phyloP scores from a whole-genome alignment of 2,113 vertebrate genomes.

The Ceuthmochares aereus region DNA sequence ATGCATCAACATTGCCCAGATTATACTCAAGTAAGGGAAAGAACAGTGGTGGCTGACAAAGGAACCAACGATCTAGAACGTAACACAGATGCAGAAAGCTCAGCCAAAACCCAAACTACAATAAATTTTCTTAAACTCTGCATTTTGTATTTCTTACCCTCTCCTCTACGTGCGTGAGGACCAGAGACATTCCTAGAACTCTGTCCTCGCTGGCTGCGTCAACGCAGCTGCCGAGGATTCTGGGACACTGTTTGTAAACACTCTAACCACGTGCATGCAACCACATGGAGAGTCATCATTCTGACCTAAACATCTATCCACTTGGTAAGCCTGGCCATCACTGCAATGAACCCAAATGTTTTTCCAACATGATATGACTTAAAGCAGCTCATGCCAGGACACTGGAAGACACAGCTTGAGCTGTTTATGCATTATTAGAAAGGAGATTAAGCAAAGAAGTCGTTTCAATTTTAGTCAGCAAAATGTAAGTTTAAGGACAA shows the following conservation, averaged over 20 bases:
- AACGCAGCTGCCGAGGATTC: slow-evolving; percentile 50
- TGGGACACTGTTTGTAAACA: slow-evolving; percentile 65
- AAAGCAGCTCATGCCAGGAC: neutral
- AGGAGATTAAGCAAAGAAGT: neutral
- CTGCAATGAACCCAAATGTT: neutral
- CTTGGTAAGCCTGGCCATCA: neutral
- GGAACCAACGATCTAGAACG: neutral
- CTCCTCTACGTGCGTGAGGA: fast-evolving
- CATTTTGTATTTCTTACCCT: neutral
- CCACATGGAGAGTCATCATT: slow-evolving; percentile 46
- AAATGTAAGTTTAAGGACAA: neutral
- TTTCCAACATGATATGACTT: neutral
- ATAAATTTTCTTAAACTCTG: neutral
- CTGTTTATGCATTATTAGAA: neutral
- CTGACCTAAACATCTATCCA: slow-evolving; percentile 33
- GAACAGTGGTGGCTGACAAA: neutral
- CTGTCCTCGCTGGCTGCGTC: neutral
- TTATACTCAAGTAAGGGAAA: fast-evolving
- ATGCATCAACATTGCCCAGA: neutral
- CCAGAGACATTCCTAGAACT: slow-evolving; percentile 25
- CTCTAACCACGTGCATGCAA: slow-evolving; percentile 16
- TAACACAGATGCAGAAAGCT: slow-evolving; percentile 1
- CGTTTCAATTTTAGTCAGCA: neutral
- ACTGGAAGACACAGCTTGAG: neutral
- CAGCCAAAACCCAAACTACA: slow-evolving; percentile 28